Percentiles rank a stretch among this genome's conserved stretches.
Conservation (phyloP, 2,888 invertebrate species). For the Halictus quadricinctus region DNA sequence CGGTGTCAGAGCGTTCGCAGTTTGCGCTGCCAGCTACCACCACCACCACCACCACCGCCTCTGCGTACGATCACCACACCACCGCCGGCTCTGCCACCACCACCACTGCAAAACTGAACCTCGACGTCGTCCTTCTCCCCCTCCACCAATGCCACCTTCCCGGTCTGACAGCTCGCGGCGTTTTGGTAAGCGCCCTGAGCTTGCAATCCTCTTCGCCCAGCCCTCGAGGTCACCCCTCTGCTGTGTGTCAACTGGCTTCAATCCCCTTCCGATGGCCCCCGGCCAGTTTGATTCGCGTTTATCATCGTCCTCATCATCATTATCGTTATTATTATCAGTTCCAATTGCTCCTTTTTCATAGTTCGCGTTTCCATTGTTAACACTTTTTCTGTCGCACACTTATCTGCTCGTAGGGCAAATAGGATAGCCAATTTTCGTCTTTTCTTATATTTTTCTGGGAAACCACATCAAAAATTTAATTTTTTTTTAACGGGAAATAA, state of each 20-base stretch:
- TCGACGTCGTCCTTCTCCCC: constrained; percentile 41
- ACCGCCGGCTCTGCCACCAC: constrained; percentile 8
- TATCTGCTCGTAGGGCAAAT: no score
- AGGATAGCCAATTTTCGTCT: no score
- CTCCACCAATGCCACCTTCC: background rate
- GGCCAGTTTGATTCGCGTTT: constrained; percentile 48
- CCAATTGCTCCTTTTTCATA: background rate
- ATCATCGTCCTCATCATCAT: constrained; percentile 16
- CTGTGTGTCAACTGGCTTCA: constrained; percentile 57
- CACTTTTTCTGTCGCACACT: background rate
- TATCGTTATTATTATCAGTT: constrained; percentile 10
- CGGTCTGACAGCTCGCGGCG: constrained; percentile 47
- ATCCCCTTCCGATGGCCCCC: constrained; percentile 28
- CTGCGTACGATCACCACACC: constrained; percentile 2
- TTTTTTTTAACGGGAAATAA: no score
- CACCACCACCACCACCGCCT: background rate
- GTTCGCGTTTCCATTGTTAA: background rate
- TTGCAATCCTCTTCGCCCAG: constrained; percentile 58
- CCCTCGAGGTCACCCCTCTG: constrained; percentile 49
- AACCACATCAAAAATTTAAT: no score
- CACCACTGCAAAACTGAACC: background rate
- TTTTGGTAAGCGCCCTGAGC: constrained; percentile 64
- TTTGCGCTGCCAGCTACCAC: constrained; percentile 59
- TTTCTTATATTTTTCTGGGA: no score
- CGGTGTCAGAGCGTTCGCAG: constrained; percentile 49